Base-by-base conservation (phyloP, 2,888 invertebrate genomes). In the Oscheius myriophilus region DNA sequence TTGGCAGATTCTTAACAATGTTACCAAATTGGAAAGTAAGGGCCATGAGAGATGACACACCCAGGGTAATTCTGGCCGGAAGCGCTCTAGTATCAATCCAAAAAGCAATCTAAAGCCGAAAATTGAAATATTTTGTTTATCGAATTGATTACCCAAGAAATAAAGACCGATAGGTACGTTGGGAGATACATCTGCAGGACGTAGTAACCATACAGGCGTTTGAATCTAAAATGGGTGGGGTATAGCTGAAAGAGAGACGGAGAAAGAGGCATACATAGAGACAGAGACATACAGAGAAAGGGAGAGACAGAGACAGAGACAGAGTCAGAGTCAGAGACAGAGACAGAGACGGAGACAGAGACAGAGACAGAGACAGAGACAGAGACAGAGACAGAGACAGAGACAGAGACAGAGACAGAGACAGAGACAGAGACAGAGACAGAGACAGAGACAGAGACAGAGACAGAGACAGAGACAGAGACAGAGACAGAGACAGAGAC, bases 1-100 rank as follows among this genome's bases (percentile, higher is more conserved):
- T 78, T 18, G 86, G 86, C 57, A 86, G 69, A 59, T 84, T 84
- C 61, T 84, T 84, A 49, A 86, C 86, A 49, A 86, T 83, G 68
- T 86, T 86, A 67, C 86, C 86, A 61, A 86, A 84, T 73, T 85
- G 85, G 57, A 86, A 86, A 6, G 84, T 84, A 25, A 86, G 69
- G 1, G 86, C 86, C 86, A 86, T 86, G 4, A 86, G 75, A 64
- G 74, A 75, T 9, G 82, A 82, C 6, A 86, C 86, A 14, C 86
- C 86, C 21, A 86, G 77, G 4, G 86, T 86, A 49, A 86, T 85
- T 46, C 86, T 59, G 11, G 86, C 86, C 1, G 86, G 85, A 33
- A 86, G 73, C n/a, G 86, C 83, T 21, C 81, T 55, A 0, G 80
- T 82, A 63, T 86, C 85, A 54, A 86, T 81, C 84, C 84, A 86